A percentile compares a stretch with the other conserved stretches of the same genome.
Conservation (phyloP, 2,888 invertebrate genomes). For the Cloeon dipterum region DNA sequence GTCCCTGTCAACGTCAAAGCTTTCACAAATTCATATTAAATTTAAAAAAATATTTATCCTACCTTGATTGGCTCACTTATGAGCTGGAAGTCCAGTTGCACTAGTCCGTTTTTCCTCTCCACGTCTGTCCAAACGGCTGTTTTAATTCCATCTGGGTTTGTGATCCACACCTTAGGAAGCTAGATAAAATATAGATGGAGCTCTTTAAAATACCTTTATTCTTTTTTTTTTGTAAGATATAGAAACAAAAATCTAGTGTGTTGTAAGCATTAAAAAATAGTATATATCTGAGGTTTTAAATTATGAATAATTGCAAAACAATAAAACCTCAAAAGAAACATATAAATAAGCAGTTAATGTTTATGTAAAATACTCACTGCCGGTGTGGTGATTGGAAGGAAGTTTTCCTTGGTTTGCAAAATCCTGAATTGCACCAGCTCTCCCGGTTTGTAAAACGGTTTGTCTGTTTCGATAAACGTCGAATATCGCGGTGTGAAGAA, state of each 20-base stretch:
- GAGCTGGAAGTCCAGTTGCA: constrained; percentile 27
- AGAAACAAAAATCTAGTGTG: too few relatives aligned
- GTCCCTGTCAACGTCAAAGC: constrained; percentile 21
- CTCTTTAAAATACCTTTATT: too few relatives aligned
- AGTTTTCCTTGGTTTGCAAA: constrained; percentile 27
- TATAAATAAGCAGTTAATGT: too few relatives aligned
- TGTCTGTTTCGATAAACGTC: constrained; percentile 30
- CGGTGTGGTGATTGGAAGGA: constrained; percentile 25
- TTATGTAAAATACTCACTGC: too few relatives aligned
- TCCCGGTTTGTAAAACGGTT: constrained; percentile 31
- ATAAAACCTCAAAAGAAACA: too few relatives aligned
- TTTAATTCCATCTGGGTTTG: constrained; percentile 36
- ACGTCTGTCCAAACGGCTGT: constrained; percentile 38
- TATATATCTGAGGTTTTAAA: neutral
- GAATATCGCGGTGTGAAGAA: too few relatives aligned
- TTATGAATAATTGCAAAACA: too few relatives aligned
- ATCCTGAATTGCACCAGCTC: constrained; percentile 30
- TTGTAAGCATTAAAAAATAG: too few relatives aligned
- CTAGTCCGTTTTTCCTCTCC: constrained; percentile 32
- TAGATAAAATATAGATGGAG: too few relatives aligned
- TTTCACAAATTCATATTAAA: neutral
- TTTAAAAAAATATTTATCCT: neutral
- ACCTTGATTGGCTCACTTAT: constrained; percentile 13
- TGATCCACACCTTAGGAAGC: constrained; percentile 39
- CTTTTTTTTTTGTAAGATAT: too few relatives aligned